Base-by-base conservation (phyloP, 2,113 vertebrate genomes). In the Nothobranchius kuhntae region DNA sequence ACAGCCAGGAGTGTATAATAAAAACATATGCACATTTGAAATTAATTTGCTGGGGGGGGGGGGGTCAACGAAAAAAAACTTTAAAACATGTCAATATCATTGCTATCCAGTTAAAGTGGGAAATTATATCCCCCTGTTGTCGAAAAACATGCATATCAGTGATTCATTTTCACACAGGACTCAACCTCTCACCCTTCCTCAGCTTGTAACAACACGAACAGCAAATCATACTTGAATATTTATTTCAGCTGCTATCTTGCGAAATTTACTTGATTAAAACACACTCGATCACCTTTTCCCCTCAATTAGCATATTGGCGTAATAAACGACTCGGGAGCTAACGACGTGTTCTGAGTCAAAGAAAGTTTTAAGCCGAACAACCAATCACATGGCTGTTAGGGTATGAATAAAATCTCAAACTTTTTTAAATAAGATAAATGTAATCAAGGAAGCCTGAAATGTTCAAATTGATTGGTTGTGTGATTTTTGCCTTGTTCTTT, bases 1-100 rank as follows among this genome's bases (percentile, higher is more conserved):
- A 82, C 71, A 69, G 68, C 55, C 57, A 76, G 69, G 53, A 77
- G 74, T 75, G 72, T 54, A 64, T 79, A 70, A 61, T 70, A 72
- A 54, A 71, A 83, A 88, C 73, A 84, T 82, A 72, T 86, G 73
- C 68, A 70, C 80, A 71, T 74, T 81, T 55, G 80, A 65, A 47
- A 83, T 85, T 80, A 75, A 84, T 85, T 87, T 79, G 45, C 53
- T 53, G 11, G 12, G 17, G 2, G 30, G n/a, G 9, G n/a, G 3
- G 54, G 54, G 2, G 42, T 64, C 0, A 7, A 11, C 3, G 26
- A 53, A 21, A 53, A 30, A 53, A 55, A 9, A 42, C 36, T 50
- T 61, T 11, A 64, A 74, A 72, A 71, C 68, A 45, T 65, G 63
- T 71, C 68, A 51, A 64, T 54, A 62, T 57, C 61, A 75, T 50